Percentiles rank a stretch among this genome's conserved stretches.
Evolutionary conservation across 1,140 invertebrate species (phyloP).

Genomic region (Schlechtendalia chinensis): DNA sequence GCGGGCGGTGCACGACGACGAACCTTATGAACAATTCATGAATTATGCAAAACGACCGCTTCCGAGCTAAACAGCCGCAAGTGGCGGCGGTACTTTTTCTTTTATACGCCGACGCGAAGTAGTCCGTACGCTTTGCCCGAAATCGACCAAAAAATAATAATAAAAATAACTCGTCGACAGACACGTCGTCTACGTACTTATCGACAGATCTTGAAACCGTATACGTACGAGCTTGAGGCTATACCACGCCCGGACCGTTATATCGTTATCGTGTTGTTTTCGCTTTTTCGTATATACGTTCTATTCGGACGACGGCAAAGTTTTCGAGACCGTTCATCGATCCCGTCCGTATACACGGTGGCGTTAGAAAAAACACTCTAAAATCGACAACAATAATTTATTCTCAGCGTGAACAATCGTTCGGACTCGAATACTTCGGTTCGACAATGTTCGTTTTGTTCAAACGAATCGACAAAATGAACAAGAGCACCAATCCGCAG

Average conservation of each 20-base stretch:
- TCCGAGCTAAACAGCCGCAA: conserved; percentile 49
- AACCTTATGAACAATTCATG: conserved; percentile 49
- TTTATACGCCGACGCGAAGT: not conserved
- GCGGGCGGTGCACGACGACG: conserved; percentile 22
- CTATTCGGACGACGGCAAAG: not conserved
- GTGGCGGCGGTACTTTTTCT: conserved; percentile 24
- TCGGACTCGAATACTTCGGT: too few species aligned
- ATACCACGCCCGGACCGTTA: not conserved
- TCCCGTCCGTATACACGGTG: too few species aligned
- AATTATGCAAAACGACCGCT: conserved; percentile 49
- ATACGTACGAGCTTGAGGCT: too few species aligned
- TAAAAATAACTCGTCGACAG: conserved; percentile 15
- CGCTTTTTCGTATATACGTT: not conserved
- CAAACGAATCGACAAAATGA: too few species aligned
- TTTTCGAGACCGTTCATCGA: not conserved
- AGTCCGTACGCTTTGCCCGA: not conserved
- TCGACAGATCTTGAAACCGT: conserved; percentile 7
- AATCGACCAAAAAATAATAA: too few species aligned
- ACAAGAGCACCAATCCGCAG: too few species aligned
- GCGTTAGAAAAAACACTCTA: too few species aligned
- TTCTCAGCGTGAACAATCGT: too few species aligned
- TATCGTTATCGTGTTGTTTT: too few species aligned
- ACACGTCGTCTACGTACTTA: conserved; percentile 14
- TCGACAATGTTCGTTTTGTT: too few species aligned
- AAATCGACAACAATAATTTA: too few species aligned